phyloP scores from a whole-genome alignment of 2,888 invertebrate species.

The Apotomis betuletana region DNA sequence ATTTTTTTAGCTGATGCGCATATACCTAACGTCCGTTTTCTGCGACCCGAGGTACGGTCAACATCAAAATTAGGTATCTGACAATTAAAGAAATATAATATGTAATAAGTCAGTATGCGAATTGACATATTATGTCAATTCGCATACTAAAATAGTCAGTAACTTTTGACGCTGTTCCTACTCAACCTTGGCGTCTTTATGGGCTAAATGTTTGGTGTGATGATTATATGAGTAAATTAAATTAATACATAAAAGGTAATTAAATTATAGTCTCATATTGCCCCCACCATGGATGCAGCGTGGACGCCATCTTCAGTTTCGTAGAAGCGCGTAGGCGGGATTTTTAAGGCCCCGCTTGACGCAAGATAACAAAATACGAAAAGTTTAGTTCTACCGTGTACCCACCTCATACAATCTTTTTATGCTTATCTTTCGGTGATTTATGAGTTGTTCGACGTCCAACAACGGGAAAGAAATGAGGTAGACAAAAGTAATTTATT shows the following conservation, averaged over 20 bases:
- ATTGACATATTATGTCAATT: no score
- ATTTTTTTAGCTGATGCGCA: no score
- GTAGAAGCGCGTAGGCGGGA: conserved; percentile 70
- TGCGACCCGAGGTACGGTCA: no score
- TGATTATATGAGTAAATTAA: neutral
- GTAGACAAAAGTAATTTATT: conserved; percentile 84
- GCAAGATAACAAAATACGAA: conserved; percentile 81
- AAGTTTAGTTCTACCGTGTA: conserved; percentile 81
- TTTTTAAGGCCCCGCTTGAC: conserved; percentile 72
- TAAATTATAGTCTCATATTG: conserved; percentile 8
- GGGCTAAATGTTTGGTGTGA: neutral
- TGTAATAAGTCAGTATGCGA: no score
- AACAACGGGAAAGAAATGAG: conserved; percentile 82
- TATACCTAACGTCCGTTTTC: no score
- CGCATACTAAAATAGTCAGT: no score
- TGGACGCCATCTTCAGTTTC: conserved; percentile 59
- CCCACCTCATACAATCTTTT: conserved; percentile 82
- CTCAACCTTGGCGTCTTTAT: no score
- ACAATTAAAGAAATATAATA: no score
- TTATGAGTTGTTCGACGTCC: conserved; percentile 81
- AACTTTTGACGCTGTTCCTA: no score
- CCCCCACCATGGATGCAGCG: neutral
- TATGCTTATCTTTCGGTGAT: conserved; percentile 84
- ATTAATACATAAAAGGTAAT: conserved; percentile 4
- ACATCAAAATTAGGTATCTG: no score